These are phyloP conservation scores for Cariama cristata DNA, from an alignment of 2,113 vertebrate genomes.

Conservation along the genomic window DNA sequence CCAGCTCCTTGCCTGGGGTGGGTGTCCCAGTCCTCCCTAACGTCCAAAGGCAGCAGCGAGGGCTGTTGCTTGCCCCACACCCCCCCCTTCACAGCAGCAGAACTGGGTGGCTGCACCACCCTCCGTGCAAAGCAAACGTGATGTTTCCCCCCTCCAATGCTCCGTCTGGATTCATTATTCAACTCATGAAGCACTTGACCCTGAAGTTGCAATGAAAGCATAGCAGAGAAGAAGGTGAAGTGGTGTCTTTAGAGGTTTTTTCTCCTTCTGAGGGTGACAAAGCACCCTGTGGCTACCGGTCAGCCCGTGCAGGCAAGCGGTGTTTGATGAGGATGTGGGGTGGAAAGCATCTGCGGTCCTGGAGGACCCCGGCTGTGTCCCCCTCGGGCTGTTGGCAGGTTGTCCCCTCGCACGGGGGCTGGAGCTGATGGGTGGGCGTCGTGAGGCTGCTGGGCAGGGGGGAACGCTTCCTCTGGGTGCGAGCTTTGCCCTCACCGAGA, in stretches of 20 bases:
- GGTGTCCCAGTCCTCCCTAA: not conserved
- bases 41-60: not conserved
- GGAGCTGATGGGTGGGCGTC: not conserved
- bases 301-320: not conserved
- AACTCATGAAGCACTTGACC: not conserved
- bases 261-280: not conserved
- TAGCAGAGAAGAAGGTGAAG: not conserved
- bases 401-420: not conserved
- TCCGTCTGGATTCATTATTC: not conserved
- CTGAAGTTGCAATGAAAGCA: not conserved
- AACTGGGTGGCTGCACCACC: not conserved
- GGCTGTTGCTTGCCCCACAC: not conserved
- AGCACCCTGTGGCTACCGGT: not conserved
- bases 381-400: not conserved
- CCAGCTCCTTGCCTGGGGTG: not conserved
- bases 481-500: conserved; percentile 15
- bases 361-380: not conserved
- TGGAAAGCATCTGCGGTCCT: not conserved
- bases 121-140: accelerated
- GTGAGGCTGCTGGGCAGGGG: not conserved
- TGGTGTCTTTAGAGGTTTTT: not conserved
- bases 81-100: too few species aligned
- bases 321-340: not conserved
- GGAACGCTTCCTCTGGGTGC: not conserved
- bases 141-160: accelerated